Evolutionary conservation across 1,140 invertebrate genomes (phyloP).

Genomic region (Brachionus asplanchnoidis): DNA sequence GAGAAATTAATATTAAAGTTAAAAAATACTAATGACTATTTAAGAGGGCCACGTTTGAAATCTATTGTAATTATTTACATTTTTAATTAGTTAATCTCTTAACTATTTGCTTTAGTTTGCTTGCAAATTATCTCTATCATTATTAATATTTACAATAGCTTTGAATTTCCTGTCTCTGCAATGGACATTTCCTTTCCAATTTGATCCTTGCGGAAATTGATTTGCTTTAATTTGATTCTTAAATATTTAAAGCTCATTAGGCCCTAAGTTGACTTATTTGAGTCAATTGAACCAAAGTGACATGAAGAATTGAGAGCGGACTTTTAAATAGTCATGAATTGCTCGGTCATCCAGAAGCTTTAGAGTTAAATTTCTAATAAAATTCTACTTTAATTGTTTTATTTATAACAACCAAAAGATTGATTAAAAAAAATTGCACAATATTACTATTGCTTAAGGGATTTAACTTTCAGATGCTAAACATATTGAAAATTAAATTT

Average conservation of each 20-base stretch:
- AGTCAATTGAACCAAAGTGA: neutral
- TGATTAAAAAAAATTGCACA: neutral
- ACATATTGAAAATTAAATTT: neutral
- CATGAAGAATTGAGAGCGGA: neutral
- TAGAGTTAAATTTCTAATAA: neutral
- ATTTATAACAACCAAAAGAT: neutral
- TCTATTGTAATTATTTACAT: constrained; percentile 23
- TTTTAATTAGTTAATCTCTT: constrained; percentile 35
- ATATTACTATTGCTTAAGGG: neutral
- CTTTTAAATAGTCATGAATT: neutral
- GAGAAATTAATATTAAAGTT: neutral
- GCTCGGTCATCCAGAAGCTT: neutral
- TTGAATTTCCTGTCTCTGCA: neutral
- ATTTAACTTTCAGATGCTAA: neutral
- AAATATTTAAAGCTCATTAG: neutral
- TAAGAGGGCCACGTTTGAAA: neutral
- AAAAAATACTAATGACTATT: constrained; percentile 4
- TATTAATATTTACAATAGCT: neutral
- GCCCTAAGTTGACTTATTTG: neutral
- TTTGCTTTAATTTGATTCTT: neutral
- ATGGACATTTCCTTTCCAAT: neutral
- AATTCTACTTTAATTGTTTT: neutral
- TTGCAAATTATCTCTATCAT: neutral
- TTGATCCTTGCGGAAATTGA: neutral
- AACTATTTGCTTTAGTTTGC: constrained; percentile 17